Conservation (phyloP, 2,797 vertebrate genomes). For the Hippopotamyrus pictus region DNA sequence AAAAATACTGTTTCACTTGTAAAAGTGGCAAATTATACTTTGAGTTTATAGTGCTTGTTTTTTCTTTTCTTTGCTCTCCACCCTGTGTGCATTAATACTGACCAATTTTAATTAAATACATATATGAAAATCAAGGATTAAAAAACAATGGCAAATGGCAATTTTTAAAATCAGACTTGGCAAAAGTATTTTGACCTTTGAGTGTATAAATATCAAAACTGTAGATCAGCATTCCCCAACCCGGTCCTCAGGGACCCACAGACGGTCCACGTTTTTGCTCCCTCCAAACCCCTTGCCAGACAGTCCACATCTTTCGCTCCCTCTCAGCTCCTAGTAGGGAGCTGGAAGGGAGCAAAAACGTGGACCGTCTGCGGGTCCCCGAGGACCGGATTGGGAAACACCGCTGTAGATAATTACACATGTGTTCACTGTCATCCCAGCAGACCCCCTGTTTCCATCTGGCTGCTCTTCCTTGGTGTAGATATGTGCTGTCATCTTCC, state of each 20-base stretch:
- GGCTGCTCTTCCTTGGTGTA: constrained; percentile 22
- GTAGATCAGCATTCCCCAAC: not conserved
- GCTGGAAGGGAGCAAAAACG: not conserved
- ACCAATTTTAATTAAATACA: constrained; percentile 3
- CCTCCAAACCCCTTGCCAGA: not conserved
- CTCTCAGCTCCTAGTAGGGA: not conserved
- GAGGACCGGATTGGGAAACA: not conserved
- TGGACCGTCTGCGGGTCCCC: not conserved
- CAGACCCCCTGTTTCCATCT: not conserved
- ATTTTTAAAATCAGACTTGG: constrained; percentile 2
- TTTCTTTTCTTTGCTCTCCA: not conserved
- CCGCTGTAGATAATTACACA: constrained; percentile 5
- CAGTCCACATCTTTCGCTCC: not conserved
- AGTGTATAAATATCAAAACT: constrained; percentile 18
- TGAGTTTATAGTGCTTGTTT: not conserved
- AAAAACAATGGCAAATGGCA: constrained; percentile 9
- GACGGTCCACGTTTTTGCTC: not conserved
- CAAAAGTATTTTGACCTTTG: constrained; percentile 14
- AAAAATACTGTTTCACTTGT: not conserved
- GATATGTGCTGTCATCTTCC: constrained; percentile 34
- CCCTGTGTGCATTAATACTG: not conserved
- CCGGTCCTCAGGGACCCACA: not conserved
- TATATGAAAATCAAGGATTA: not conserved
- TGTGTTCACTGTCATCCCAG: not conserved
- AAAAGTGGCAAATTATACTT: constrained; percentile 9